Base-by-base conservation (phyloP, 1,140 invertebrate species). In the Hylaeus anthracinus region DNA sequence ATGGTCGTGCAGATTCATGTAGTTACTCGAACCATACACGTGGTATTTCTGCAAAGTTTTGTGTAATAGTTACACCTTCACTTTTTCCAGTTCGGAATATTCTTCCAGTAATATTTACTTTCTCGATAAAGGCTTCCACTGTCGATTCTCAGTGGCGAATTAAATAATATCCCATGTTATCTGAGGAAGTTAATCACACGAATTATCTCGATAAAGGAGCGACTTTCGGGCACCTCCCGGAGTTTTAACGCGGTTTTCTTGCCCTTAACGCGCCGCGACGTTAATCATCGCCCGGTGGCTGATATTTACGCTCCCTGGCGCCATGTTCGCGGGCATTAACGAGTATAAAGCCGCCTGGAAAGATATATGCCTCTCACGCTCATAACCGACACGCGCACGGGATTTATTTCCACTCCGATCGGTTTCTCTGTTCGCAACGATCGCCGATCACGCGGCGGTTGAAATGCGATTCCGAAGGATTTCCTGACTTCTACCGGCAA, bases 131-230 rank as follows among this genome's bases (percentile, higher is more conserved):
- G 26, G 26, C 26, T 26, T 26, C 26, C 26, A 26, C 26, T 26
- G 26, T 26, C 26, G 26, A 26, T 26, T 26, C 26, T 26, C 26
- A 48, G 26, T 56, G 14, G 10, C 6, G 60, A 80, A 85, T 85
- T 83, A 85, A 85, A 75, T 85, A 75, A 80, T 58, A 71, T 53
- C 67, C 66, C n/a, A 9, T n/a, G 51, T 83, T 83, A 79, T 83
- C 70, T 48, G 56, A 55, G 26, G 39, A 39, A 67, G 26, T 64
- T 75, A 79, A 84, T 84, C 75, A 71, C 43, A 26, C 56, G 48
- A 75, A 61, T 75, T 79, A 70, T 80, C 76, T 67, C 67, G 58
- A 78, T 81, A 51, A 55, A 80, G 53, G 14, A 14, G 10, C 66
- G 45, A 56, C 51, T 39, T 48, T 67, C 12, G 58, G 41, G 26